phyloP scores from a whole-genome alignment of 2,113 vertebrate genomes.

The Pipa parva region DNA sequence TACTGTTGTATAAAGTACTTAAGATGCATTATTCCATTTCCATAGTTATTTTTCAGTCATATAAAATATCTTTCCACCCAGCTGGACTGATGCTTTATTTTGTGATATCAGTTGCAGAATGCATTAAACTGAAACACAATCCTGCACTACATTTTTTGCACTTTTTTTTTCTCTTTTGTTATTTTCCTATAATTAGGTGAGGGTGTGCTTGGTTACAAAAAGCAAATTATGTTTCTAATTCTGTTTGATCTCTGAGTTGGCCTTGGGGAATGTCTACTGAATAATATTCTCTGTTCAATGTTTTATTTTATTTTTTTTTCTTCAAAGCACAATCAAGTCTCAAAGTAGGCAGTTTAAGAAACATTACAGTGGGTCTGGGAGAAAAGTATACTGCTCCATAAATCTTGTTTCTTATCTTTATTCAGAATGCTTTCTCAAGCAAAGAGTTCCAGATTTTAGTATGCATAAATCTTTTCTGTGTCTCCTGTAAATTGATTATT shows the following conservation, averaged over 20 bases:
- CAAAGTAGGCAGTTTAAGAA: conserved; percentile 49
- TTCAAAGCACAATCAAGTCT: conserved; percentile 48
- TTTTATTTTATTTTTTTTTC: no score
- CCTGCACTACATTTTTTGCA: conserved; percentile 17
- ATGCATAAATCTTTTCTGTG: conserved; percentile 52
- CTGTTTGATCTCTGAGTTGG: conserved; percentile 44
- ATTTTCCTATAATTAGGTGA: conserved; percentile 47
- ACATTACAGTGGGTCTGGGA: conserved; percentile 45
- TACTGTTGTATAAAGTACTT: conserved; percentile 16
- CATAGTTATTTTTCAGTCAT: conserved; percentile 1
- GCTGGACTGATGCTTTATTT: background rate
- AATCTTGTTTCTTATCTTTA: conserved; percentile 46
- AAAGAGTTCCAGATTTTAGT: conserved; percentile 45
- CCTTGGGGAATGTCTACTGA: conserved; percentile 42
- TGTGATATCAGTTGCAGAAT: conserved; percentile 25
- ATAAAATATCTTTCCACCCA: background rate
- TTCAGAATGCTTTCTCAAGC: conserved; percentile 43
- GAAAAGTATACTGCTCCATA: conserved; percentile 41
- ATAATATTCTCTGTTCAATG: conserved; percentile 44
- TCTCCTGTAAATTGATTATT: conserved; percentile 53
- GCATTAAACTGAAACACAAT: conserved; percentile 34
- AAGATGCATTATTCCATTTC: background rate
- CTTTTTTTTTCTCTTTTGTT: conserved; percentile 24
- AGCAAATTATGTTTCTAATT: conserved; percentile 45
- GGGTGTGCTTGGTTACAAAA: conserved; percentile 40